phyloP scores from a whole-genome alignment of 2,113 vertebrate species.

The Catagonus wagneri region DNA sequence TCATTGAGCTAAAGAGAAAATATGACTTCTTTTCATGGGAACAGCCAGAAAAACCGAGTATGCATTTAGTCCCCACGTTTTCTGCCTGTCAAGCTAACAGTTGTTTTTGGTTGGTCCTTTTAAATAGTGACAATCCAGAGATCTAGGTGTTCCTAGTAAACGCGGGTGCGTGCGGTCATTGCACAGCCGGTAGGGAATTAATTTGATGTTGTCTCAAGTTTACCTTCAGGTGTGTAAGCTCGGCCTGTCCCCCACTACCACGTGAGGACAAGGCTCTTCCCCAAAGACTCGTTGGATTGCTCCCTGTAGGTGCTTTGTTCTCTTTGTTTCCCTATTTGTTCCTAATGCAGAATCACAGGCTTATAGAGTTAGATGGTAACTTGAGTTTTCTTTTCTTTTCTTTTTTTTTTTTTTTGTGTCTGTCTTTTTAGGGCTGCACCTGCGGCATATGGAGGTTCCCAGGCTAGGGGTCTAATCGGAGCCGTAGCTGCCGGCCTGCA shows the following conservation, averaged over 20 bases:
- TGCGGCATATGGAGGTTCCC: too few species aligned
- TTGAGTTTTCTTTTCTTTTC: background rate
- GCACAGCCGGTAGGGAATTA: background rate
- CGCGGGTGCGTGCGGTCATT: background rate
- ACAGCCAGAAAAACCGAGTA: background rate
- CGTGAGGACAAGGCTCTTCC: background rate
- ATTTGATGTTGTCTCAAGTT: background rate
- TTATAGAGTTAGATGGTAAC: background rate
- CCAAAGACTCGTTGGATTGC: background rate
- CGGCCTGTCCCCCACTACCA: background rate
- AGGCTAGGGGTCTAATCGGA: too few species aligned
- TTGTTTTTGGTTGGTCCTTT: background rate
- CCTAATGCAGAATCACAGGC: background rate
- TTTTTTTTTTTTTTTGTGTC: too few species aligned
- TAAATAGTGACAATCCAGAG: background rate
- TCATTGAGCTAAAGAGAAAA: constrained; percentile 69
- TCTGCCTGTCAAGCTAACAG: background rate
- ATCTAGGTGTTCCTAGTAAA: background rate
- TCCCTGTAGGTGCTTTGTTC: background rate
- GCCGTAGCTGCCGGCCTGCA: too few species aligned
- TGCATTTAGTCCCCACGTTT: background rate
- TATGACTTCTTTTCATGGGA: background rate
- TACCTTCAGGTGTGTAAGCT: background rate
- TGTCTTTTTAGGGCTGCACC: too few species aligned
- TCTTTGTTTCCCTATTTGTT: background rate